Conservation (phyloP, 1,140 invertebrate genomes). For the Neotoxoptera formosana region DNA sequence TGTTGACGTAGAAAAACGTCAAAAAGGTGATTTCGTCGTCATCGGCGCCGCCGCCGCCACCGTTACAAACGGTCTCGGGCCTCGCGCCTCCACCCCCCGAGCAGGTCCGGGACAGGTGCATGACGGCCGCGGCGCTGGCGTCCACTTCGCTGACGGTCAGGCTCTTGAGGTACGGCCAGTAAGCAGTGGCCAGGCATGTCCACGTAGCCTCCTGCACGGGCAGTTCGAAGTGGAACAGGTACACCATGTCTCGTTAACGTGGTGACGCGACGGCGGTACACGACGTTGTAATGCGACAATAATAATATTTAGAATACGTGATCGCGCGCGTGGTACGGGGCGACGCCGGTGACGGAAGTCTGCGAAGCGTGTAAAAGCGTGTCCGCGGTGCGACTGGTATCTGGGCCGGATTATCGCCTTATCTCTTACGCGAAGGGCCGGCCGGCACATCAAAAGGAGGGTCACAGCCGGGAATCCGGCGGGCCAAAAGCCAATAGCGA, state of each 20-base stretch:
- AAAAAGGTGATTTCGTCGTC: not conserved
- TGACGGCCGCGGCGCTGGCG: not conserved
- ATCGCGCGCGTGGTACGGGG: not conserved
- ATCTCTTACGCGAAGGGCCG: not conserved
- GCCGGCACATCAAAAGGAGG: not conserved
- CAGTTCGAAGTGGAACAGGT: slow-evolving; percentile 50
- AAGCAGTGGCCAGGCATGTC: slow-evolving; percentile 67
- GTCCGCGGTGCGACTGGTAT: not conserved
- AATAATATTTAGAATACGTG: too few species aligned
- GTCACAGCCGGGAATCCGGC: not conserved
- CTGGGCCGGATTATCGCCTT: not conserved
- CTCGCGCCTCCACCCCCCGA: not conserved
- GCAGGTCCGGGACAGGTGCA: not conserved
- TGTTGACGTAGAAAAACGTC: slow-evolving; percentile 46
- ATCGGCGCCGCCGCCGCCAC: not conserved
- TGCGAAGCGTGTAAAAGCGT: slow-evolving; percentile 26
- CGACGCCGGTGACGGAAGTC: not conserved
- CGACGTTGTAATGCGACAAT: not conserved
- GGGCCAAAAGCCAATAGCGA: not conserved
- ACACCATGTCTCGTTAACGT: slow-evolving; percentile 11
- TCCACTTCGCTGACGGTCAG: slow-evolving; percentile 47
- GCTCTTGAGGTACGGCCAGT: slow-evolving; percentile 68
- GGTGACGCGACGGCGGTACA: not conserved
- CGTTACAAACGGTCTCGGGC: too few species aligned
- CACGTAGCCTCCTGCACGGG: slow-evolving; percentile 63